Conservation (phyloP, 2,113 vertebrate species). For the Dromiciops gliroides region DNA sequence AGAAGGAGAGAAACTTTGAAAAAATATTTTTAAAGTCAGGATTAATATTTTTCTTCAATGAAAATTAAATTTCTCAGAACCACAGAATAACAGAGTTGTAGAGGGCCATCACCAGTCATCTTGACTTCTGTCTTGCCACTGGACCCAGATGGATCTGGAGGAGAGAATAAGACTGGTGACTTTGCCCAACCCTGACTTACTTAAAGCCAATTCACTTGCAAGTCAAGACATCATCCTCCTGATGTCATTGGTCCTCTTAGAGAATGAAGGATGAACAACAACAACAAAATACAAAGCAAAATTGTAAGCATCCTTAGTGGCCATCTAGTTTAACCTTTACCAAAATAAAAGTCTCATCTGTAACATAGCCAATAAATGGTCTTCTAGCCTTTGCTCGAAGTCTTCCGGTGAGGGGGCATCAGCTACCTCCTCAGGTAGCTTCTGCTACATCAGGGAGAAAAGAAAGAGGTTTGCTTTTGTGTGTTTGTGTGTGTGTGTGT, state of each 20-base stretch:
- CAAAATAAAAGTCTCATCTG: not conserved
- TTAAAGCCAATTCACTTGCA: not conserved
- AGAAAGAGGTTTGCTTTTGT: not conserved
- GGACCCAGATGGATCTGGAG: too few relatives aligned
- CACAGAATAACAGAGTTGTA: not conserved
- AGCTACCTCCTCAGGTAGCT: not conserved
- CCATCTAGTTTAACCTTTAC: not conserved
- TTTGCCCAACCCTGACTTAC: not conserved
- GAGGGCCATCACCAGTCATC: not conserved
- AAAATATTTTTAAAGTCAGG: not conserved
- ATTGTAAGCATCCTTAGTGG: not conserved
- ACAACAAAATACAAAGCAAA: not conserved
- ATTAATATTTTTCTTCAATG: not conserved
- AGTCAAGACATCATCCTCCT: not conserved
- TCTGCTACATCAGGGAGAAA: not conserved
- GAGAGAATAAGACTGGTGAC: not conserved
- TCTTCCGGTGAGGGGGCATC: not conserved
- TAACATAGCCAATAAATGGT: not conserved
- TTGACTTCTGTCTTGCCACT: not conserved
- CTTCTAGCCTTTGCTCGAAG: not conserved
- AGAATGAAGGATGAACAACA: not conserved
- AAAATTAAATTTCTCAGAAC: conserved; percentile 1
- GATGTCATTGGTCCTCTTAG: not conserved
- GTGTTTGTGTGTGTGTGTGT: not conserved
- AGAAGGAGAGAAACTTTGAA: not conserved